phyloP scores from a whole-genome alignment of 2,113 vertebrate genomes.

The Paralichthys olivaceus region DNA sequence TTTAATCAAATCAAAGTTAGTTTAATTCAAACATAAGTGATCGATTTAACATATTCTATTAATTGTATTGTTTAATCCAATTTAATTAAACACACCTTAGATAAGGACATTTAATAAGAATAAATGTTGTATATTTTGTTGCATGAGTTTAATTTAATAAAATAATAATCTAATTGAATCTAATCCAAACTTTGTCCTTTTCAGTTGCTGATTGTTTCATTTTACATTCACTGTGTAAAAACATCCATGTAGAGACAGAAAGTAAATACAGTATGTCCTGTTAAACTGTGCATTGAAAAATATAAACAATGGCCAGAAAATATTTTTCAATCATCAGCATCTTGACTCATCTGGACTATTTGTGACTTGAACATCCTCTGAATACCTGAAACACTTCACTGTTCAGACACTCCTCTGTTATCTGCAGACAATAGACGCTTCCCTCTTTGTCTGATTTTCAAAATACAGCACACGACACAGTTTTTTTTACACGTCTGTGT shows the following conservation, averaged over 20 bases:
- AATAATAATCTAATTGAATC: too few species aligned
- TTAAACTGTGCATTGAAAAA: too few species aligned
- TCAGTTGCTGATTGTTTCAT: neutral
- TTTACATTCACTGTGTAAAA: neutral
- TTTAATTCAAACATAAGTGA: neutral
- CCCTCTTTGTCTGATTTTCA: slow-evolving; percentile 5
- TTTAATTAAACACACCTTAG: too few species aligned
- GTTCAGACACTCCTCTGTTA: slow-evolving; percentile 13
- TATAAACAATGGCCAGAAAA: neutral
- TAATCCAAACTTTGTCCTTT: neutral
- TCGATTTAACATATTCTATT: too few species aligned
- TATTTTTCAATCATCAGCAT: neutral
- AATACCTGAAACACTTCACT: neutral
- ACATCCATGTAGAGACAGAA: too few species aligned
- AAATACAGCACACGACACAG: neutral
- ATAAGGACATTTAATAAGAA: too few species aligned
- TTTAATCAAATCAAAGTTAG: neutral
- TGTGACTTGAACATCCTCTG: neutral
- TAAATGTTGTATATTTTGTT: too few species aligned
- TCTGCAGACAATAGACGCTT: slow-evolving; percentile 11
- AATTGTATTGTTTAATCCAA: too few species aligned
- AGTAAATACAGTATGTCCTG: too few species aligned
- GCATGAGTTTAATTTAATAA: too few species aligned
- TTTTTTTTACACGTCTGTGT: neutral
- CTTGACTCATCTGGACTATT: too few species aligned